Evolutionary conservation across 1,140 invertebrate genomes (phyloP).

Genomic region (Drosophila nigrodunni): DNA sequence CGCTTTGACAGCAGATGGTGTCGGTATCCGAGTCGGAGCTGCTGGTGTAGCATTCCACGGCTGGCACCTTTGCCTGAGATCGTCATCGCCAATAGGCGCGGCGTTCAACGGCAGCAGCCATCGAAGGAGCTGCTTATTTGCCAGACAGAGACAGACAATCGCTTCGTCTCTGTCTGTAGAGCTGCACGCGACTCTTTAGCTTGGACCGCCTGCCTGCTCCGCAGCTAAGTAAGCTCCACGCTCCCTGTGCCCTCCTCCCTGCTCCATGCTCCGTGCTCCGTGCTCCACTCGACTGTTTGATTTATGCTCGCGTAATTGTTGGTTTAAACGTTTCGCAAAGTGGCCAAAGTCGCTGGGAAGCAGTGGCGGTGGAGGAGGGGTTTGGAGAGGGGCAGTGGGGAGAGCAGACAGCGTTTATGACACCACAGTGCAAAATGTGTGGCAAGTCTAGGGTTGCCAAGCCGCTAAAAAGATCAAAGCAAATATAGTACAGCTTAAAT

Average conservation of each 20-base stretch:
- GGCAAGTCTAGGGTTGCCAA: constrained; percentile 59
- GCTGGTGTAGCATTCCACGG: constrained; percentile 53
- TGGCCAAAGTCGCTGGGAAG: constrained; percentile 24
- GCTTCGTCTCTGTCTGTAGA: neutral
- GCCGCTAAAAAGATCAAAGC: neutral
- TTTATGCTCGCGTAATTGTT: constrained; percentile 84
- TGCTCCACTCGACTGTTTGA: constrained; percentile 82
- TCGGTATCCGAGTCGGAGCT: constrained; percentile 39
- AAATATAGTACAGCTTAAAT: neutral
- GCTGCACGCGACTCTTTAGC: constrained; percentile 61
- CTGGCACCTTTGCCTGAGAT: constrained; percentile 38
- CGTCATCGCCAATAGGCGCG: constrained; percentile 43
- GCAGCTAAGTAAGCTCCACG: neutral
- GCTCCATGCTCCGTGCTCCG: neutral
- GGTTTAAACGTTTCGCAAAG: constrained; percentile 84
- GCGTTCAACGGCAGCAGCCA: constrained; percentile 17
- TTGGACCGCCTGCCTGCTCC: constrained; percentile 44
- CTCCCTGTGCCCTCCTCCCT: too few relatives aligned
- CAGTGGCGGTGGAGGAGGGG: neutral
- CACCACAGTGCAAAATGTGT: constrained; percentile 67
- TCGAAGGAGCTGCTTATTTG: neutral
- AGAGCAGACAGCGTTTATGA: constrained; percentile 59
- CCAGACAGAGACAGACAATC: constrained; percentile 19
- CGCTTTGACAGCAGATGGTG: constrained; percentile 74
- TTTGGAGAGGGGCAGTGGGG: neutral